A percentile compares a stretch with the other conserved stretches of the same genome.
These are phyloP conservation scores for Glossophaga mutica DNA, from an alignment of 2,797 vertebrate species.

Conservation along the genomic window DNA sequence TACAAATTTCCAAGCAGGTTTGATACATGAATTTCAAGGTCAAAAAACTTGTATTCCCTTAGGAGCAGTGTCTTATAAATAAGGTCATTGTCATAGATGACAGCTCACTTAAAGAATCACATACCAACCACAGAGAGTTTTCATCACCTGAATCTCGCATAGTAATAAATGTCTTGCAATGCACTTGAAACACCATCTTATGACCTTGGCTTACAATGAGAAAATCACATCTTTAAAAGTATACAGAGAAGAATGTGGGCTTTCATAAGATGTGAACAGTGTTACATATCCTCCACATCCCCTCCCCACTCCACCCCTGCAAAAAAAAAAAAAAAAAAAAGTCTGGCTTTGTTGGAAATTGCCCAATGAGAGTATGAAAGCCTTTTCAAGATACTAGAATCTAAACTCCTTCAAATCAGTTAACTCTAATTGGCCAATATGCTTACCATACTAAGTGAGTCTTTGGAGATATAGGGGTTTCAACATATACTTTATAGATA, in stretches of 20 bases:
- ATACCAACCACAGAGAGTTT: not conserved
- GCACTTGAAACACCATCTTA: not conserved
- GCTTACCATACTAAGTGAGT: slow-evolving; percentile 7
- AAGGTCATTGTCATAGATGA: slow-evolving; percentile 15
- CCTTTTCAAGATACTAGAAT: not conserved
- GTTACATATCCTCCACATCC: accelerated
- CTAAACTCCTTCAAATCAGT: slow-evolving; percentile 29
- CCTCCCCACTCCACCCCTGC: too few species aligned
- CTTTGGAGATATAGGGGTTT: not conserved
- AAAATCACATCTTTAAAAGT: slow-evolving; percentile 16
- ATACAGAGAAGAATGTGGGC: not conserved
- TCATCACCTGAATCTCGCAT: not conserved
- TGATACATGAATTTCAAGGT: not conserved
- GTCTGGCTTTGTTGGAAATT: accelerated
- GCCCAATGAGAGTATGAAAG: not conserved
- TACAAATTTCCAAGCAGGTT: not conserved
- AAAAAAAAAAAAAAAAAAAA: not conserved
- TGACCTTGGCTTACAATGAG: not conserved
- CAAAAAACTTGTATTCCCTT: not conserved
- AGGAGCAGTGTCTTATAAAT: slow-evolving; percentile 10
- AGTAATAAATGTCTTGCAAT: slow-evolving; percentile 47
- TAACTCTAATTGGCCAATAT: slow-evolving; percentile 38
- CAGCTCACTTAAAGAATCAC: slow-evolving; percentile 41
- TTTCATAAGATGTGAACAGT: not conserved
- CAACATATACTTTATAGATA: slow-evolving; percentile 32